Base-by-base conservation (phyloP, 2,797 vertebrate species). In the Hydrocynus forskahlii region DNA sequence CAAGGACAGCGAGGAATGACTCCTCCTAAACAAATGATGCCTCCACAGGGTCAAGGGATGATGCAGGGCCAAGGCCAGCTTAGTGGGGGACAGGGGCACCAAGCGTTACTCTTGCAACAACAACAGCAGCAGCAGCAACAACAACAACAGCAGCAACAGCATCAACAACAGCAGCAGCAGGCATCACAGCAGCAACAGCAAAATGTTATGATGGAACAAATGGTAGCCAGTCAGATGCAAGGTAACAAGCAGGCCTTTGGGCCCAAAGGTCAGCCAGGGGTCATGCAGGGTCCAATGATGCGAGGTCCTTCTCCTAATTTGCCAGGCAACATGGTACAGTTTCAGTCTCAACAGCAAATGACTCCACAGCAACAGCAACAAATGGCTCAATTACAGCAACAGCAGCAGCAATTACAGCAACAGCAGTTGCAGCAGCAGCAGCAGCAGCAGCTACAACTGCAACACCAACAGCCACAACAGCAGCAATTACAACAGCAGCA, bases 1-100 rank as follows among this genome's bases (percentile, higher is more conserved):
- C 93, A 97, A 85, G 96, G 96, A 87, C 95, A 94, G 90, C 96
- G 97, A 86, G 96, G 97, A 82, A 98, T 99, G 96, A 99, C 97
- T 81, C 97, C 97, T 88, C 97, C 98, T 83, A 99, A 99, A 92
- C 97, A 98, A 86, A 96, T 99, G 95, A 96, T 98, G 91, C 93
- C 97, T 88, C 96, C 97, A 81, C 97, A 97, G 92, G 96, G 96
- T 91, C 96, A 97, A 87, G 96, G 96, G 90, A 95, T 97, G 93
- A 97, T 98, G 95, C 94, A 96, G 83, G 93, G 95, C 87, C 97
- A 98, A 92, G 96, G 94, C 92, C 97, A 98, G 93, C 95, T 99
- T 94, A 94, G 97, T 95, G 96, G 96, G 90, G 95, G 96, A 89
- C 97, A 96, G 87, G 92, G 93, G 78, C 97, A 96, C 87, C 95